Conservation (phyloP, 2,797 vertebrate genomes). For the Mormyrops boulengeri region DNA sequence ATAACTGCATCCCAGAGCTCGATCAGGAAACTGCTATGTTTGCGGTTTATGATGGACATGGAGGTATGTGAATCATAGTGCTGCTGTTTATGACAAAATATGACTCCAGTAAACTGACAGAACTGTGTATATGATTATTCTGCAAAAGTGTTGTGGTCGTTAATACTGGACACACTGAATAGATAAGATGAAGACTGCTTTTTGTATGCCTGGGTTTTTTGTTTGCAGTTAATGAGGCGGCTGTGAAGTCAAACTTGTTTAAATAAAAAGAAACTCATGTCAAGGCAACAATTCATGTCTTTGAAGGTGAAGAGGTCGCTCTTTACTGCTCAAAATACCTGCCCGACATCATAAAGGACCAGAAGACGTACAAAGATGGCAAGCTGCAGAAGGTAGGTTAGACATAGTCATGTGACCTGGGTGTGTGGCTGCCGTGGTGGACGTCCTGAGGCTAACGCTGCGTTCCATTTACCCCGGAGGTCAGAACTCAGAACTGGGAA, state of each 20-base stretch:
- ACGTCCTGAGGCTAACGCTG: neutral
- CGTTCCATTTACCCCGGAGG: neutral
- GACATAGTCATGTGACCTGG: neutral
- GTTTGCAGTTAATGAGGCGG: neutral
- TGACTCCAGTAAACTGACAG: neutral
- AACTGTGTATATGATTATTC: neutral
- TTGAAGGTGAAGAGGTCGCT: constrained; percentile 91
- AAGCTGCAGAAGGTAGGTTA: constrained; percentile 86
- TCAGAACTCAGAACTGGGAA: neutral
- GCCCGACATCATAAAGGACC: constrained; percentile 91
- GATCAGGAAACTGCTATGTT: constrained; percentile 95
- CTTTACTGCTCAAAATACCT: constrained; percentile 97
- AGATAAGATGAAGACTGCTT: neutral
- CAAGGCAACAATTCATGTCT: constrained; percentile 3
- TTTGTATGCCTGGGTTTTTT: neutral
- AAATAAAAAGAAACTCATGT: neutral
- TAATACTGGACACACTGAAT: neutral
- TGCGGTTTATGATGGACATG: constrained; percentile 94
- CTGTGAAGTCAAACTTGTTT: neutral
- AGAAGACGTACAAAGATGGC: constrained; percentile 91
- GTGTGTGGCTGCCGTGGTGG: neutral
- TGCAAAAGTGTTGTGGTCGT: neutral
- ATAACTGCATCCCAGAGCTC: constrained; percentile 92
- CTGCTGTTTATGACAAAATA: neutral
- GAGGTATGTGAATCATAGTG: constrained; percentile 64